Base-by-base conservation (phyloP, 2,888 invertebrate species). In the Stenichneumon culpator region DNA sequence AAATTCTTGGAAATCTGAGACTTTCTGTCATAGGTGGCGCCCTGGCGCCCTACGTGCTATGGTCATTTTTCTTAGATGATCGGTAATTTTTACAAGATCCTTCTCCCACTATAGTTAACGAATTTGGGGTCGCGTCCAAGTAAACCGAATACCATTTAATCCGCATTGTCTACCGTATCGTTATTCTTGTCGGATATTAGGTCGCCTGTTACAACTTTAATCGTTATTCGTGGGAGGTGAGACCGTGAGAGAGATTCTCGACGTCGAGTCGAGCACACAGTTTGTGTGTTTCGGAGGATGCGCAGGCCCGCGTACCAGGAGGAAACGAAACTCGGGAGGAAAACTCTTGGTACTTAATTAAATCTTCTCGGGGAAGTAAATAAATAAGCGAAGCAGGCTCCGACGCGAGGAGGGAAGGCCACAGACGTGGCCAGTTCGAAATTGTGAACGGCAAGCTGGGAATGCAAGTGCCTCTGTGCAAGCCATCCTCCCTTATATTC, bases 341-440 rank as follows among this genome's bases (percentile, higher is more conserved):
- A 79, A 70, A 79, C 63, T 79, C 69, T 79, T 47, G 57, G 68
- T 77, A 69, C 72, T 85, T 83, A 86, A 86, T 86, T 80, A 82
- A 79, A 79, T 86, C 70, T 79, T 74, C 75, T 67, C 28, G 70
- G 47, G 47, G 60, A 84, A 79, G 75, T 70, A 78, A 54, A 82
- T 77, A 79, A 86, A 82, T 82, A 82, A 81, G 68, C 67, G 67
- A 57, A 22, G n/a, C 36, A 57, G 50, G 74, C 50, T n/a, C 36
- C n/a, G 28, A 52, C 22, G 52, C 52, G 44, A 22, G 47, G 50
- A 57, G 77, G 50, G 28, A 70, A 72, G 65, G 16, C 32, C 22
- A n/a, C 19, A n/a, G 22, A 65, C 54, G 68, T 73, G 63, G 70
- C 52, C 25, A 14, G 65, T 68, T 36, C 63, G 65, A 74, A 80